phyloP scores from a whole-genome alignment of 2,888 invertebrate genomes.

The Tolmerus cingulatus region DNA sequence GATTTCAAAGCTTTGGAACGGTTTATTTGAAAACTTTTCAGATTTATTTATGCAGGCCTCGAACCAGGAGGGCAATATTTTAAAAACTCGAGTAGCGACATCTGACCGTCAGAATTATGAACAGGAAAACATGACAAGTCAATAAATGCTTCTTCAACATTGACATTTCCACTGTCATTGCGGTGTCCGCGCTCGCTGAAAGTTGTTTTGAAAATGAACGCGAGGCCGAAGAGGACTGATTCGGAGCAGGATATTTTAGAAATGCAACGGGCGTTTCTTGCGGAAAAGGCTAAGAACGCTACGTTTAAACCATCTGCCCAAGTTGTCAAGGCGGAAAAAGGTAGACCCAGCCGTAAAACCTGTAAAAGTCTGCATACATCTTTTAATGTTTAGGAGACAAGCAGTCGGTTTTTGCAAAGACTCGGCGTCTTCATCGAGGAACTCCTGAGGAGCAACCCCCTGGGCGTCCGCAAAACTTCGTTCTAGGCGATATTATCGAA shows the following conservation, averaged over 20 bases:
- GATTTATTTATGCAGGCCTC: too few relatives aligned
- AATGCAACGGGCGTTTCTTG: slow-evolving; percentile 76
- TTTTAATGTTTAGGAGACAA: slow-evolving; percentile 52
- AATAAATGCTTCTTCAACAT: background rate
- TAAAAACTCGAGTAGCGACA: too few relatives aligned
- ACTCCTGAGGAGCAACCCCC: slow-evolving; percentile 46
- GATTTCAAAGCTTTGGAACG: too few relatives aligned
- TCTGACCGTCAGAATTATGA: too few relatives aligned
- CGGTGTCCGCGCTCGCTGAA: background rate
- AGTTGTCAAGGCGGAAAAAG: slow-evolving; percentile 60
- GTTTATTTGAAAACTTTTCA: too few relatives aligned
- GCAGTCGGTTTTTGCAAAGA: slow-evolving; percentile 58
- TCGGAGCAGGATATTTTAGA: slow-evolving; percentile 77
- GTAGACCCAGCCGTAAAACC: slow-evolving; percentile 50
- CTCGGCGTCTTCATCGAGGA: background rate
- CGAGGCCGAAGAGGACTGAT: slow-evolving; percentile 74
- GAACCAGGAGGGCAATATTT: too few relatives aligned
- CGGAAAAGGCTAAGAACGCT: slow-evolving; percentile 66
- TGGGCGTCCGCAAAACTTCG: slow-evolving; percentile 46
- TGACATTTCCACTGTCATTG: background rate
- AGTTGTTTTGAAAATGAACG: slow-evolving; percentile 64
- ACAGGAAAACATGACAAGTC: too few relatives aligned
- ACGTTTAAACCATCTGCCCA: slow-evolving; percentile 71
- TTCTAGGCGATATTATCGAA: slow-evolving; percentile 70
- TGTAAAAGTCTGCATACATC: background rate